These are phyloP conservation scores for Boleophthalmus pectinirostris DNA, from an alignment of 2,113 vertebrate genomes.

Conservation along the genomic window DNA sequence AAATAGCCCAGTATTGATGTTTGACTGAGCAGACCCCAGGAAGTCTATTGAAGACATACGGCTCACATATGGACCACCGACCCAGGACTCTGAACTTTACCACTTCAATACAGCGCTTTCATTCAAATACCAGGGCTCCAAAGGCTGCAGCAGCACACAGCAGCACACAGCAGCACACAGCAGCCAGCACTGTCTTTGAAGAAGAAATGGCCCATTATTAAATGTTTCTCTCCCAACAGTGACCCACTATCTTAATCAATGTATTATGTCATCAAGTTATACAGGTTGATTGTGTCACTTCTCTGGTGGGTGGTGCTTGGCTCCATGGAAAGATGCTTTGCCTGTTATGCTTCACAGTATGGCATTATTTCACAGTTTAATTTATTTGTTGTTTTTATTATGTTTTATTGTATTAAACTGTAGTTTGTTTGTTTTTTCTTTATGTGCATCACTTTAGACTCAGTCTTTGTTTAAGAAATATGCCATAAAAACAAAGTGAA, in stretches of 20 bases:
- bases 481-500: no score
- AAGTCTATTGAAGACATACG: constrained; percentile 55
- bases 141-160: constrained; percentile 29
- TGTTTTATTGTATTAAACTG: no score
- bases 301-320: background rate
- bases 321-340: background rate
- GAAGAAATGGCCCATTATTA: constrained; percentile 19
- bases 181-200: constrained; percentile 22
- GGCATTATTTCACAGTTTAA: background rate
- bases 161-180: constrained; percentile 27
- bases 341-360: background rate
- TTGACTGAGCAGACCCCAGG: constrained; percentile 38
- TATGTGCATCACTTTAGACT: no score
- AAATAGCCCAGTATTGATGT: constrained; percentile 67
- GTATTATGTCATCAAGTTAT: background rate
- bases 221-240: constrained; percentile 4
- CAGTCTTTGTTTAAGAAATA: no score
- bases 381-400: no score
- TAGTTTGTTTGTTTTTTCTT: no score
- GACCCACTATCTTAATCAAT: background rate
- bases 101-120: constrained; percentile 51
- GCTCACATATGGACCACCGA: constrained; percentile 43
- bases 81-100: constrained; percentile 50
- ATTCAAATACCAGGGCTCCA: constrained; percentile 34
- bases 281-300: background rate